These are phyloP conservation scores for Pardalotus punctatus DNA, from an alignment of 2,113 vertebrate genomes.

Conservation along the genomic window DNA sequence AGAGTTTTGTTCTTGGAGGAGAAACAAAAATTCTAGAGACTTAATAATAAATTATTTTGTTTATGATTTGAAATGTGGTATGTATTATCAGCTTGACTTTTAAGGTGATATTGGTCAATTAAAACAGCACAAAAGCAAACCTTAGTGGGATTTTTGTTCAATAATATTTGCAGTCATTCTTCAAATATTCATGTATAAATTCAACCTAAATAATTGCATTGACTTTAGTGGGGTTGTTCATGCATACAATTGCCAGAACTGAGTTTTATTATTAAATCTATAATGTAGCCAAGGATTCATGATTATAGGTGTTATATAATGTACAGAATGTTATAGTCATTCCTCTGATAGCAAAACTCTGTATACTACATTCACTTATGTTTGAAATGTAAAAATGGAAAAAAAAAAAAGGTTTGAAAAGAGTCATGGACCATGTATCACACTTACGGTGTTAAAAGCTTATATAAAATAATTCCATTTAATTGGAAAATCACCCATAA, in stretches of 20 bases:
- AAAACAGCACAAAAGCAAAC: neutral
- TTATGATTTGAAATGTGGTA: neutral
- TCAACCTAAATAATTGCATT: neutral
- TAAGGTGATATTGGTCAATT: neutral
- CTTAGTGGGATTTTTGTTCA: neutral
- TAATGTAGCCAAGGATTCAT: neutral
- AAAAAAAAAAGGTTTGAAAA: neutral
- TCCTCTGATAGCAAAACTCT: neutral
- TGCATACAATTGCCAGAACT: neutral
- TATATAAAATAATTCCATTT: neutral
- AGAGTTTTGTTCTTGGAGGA: neutral
- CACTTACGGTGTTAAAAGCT: neutral
- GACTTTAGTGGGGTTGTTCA: neutral
- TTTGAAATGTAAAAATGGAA: neutral
- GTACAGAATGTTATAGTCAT: neutral
- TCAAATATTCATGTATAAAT: neutral
- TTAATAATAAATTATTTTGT: neutral
- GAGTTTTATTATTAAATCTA: neutral
- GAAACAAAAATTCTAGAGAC: neutral
- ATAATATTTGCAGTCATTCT: neutral
- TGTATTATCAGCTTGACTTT: neutral
- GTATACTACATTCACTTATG: neutral
- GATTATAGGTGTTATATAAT: neutral
- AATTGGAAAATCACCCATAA: neutral
- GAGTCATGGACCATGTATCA: neutral